Evolutionary conservation across 2,888 invertebrate species (phyloP).

Genomic region (Brachypalpus laphriformis): DNA sequence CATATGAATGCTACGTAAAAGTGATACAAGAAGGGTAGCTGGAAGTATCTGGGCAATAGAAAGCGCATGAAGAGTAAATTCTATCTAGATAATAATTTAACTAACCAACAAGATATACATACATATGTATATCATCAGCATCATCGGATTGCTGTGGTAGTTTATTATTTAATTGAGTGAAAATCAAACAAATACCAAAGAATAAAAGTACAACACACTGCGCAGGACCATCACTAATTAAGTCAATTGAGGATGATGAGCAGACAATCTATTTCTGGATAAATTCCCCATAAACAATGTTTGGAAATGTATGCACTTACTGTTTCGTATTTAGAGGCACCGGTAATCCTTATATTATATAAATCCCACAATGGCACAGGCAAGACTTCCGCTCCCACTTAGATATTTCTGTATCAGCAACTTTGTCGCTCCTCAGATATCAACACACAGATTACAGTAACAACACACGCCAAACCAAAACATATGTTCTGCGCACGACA

Average conservation of each 20-base stretch:
- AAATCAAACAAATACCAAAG: background rate
- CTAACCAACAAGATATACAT: no score
- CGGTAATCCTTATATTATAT: constrained; percentile 31
- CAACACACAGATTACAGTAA: constrained; percentile 38
- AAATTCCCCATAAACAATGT: constrained; percentile 7
- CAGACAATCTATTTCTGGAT: constrained; percentile 20
- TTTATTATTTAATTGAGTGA: constrained; percentile 11
- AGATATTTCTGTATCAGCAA: background rate
- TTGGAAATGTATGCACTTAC: constrained; percentile 13
- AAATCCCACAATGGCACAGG: constrained; percentile 14
- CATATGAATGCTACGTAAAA: no score
- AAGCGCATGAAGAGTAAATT: no score
- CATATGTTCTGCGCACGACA: constrained; percentile 39
- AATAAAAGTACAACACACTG: constrained; percentile 4
- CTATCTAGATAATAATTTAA: no score
- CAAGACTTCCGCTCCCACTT: constrained; percentile 34
- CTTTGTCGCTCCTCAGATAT: constrained; percentile 8
- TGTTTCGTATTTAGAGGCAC: background rate
- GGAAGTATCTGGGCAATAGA: no score
- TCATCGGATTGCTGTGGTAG: background rate
- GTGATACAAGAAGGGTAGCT: no score
- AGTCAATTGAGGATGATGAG: constrained; percentile 17
- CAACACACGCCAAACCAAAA: constrained; percentile 43
- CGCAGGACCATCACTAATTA: constrained; percentile 44
- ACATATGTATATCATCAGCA: no score